Evolutionary conservation across 2,113 vertebrate genomes (phyloP).

Genomic region (Strix aluco): DNA sequence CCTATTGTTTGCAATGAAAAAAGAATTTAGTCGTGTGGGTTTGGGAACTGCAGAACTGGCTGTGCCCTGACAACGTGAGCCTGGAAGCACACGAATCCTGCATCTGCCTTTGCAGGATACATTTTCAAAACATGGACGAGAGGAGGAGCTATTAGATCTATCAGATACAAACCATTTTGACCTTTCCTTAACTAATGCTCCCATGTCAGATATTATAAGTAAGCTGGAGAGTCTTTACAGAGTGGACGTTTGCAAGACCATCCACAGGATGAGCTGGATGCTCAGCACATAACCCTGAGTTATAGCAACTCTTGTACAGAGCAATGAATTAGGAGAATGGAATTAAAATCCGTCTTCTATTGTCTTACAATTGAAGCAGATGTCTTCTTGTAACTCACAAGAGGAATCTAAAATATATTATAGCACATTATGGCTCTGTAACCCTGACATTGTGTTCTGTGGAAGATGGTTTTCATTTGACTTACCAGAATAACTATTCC

Average conservation of each 20-base stretch:
- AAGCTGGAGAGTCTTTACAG: background rate
- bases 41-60: background rate
- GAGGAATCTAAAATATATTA: background rate
- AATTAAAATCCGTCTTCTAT: background rate
- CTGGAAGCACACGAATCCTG: background rate
- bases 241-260: background rate
- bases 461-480: slow-evolving; percentile 23
- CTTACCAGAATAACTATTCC: slow-evolving; percentile 90
- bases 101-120: background rate
- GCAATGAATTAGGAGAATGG: background rate
- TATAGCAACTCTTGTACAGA: background rate
- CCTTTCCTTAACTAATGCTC: background rate
- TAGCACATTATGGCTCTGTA: background rate
- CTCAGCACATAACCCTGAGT: background rate
- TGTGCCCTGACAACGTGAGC: background rate
- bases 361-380: slow-evolving; percentile 21
- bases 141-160: background rate
- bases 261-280: background rate
- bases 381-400: slow-evolving; percentile 8
- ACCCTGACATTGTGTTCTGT: background rate
- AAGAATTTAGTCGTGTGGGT: background rate
- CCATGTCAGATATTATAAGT: background rate
- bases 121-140: background rate
- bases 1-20: background rate
- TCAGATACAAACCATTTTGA: background rate